phyloP scores from a whole-genome alignment of 2,113 vertebrate species.

The Numenius arquata region DNA sequence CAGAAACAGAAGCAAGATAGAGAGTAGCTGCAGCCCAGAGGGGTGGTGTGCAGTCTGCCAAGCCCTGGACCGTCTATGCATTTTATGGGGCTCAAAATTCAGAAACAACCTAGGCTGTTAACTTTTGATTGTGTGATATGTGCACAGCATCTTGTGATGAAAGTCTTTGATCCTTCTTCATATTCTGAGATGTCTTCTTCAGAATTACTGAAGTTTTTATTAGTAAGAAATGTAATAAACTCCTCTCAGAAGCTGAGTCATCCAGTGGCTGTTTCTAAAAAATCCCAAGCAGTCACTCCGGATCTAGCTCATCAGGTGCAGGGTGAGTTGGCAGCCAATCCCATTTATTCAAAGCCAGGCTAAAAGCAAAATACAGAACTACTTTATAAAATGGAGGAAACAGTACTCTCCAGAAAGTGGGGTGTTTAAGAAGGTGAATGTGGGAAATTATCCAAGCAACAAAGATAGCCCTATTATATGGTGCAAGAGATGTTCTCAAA shows the following conservation, averaged over 20 bases:
- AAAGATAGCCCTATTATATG: background rate
- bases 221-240: conserved; percentile 38
- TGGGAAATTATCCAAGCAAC: background rate
- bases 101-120: background rate
- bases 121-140: background rate
- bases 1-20: background rate
- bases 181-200: conserved; percentile 24
- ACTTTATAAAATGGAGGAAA: background rate
- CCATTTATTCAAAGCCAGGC: background rate
- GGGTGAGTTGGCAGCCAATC: conserved; percentile 33
- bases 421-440: background rate
- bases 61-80: background rate
- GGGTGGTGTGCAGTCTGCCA: background rate
- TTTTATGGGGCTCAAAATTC: background rate
- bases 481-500: background rate
- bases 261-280: conserved; percentile 20
- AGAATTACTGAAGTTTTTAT: conserved; percentile 45
- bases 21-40: background rate
- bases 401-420: background rate
- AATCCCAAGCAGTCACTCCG: conserved; percentile 1
- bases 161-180: background rate
- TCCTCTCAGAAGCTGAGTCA: conserved; percentile 56
- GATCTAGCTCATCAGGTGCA: conserved; percentile 29
- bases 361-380: conserved; percentile 10
- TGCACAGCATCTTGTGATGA: background rate